Evolutionary conservation across 2,113 vertebrate genomes (phyloP).

Genomic region (Plectropomus leopardus): DNA sequence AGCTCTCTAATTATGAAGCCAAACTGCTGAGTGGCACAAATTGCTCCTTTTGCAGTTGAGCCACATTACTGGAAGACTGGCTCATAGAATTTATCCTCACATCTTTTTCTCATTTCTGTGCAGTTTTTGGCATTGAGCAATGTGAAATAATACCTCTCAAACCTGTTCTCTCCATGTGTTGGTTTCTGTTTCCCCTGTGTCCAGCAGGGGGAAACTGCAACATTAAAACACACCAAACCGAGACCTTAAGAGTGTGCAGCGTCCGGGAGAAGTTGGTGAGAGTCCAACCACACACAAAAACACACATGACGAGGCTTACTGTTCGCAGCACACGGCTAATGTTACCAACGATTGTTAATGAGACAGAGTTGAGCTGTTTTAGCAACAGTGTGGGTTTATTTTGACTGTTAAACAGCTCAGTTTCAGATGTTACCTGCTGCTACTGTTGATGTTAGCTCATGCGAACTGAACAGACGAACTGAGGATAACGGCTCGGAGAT

Average conservation of each 20-base stretch:
- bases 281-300: too few relatives aligned
- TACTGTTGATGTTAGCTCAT: too few relatives aligned
- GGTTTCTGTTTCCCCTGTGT: background rate
- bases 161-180: constrained; percentile 5
- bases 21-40: constrained; percentile 3
- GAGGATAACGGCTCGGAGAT: too few relatives aligned
- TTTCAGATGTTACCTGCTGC: too few relatives aligned
- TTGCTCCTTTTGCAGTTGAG: background rate
- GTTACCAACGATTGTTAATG: too few relatives aligned
- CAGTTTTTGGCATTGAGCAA: constrained; percentile 21
- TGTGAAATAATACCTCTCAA: constrained; percentile 14
- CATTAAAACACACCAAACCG: background rate
- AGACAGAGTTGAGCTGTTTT: too few relatives aligned
- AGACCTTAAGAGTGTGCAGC: background rate
- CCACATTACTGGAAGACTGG: background rate
- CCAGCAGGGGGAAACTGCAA: background rate
- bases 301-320: too few relatives aligned
- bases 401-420: too few relatives aligned
- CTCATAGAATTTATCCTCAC: background rate
- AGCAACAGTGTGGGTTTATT: too few relatives aligned
- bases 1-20: constrained; percentile 14
- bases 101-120: background rate
- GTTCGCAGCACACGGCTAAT: too few relatives aligned
- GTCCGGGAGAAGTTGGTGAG: too few relatives aligned
- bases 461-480: too few relatives aligned